A percentile compares a stretch with the other conserved stretches of the same genome.
Conservation (phyloP, 2,113 vertebrate genomes). For the Scytalopus superciliaris region DNA sequence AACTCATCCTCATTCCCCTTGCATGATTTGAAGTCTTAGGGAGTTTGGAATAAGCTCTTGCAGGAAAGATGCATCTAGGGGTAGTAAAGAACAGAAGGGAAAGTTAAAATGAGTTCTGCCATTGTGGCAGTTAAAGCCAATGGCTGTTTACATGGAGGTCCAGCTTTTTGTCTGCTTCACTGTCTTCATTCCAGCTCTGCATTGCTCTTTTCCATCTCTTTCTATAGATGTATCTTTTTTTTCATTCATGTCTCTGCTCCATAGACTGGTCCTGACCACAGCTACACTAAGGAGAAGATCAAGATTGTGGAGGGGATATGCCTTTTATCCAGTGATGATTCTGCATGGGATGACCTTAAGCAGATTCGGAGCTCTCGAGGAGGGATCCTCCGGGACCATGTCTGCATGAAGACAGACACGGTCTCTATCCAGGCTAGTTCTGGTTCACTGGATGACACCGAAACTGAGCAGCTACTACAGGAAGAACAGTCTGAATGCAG, state of each 20-base stretch:
- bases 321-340: constrained; percentile 89
- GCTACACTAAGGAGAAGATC: constrained; percentile 96
- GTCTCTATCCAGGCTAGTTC: constrained; percentile 96
- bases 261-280: constrained; percentile 86
- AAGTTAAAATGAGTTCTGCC: background rate
- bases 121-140: background rate
- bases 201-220: background rate
- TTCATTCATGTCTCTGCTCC: constrained; percentile 23
- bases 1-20: background rate
- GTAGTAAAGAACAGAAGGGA: background rate
- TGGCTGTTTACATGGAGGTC: background rate
- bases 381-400: constrained; percentile 89
- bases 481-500: constrained; percentile 96
- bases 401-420: constrained; percentile 96
- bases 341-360: constrained; percentile 96
- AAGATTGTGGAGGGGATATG: constrained; percentile 97
- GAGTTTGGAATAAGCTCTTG: background rate
- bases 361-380: constrained; percentile 90
- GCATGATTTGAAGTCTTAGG: background rate
- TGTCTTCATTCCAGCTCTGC: constrained; percentile 9
- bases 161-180: background rate
- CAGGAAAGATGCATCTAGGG: rapidly evolving
- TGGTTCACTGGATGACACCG: constrained; percentile 91
- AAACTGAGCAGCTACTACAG: constrained; percentile 96
- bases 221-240: background rate